A percentile compares a stretch with the other conserved stretches of the same genome.
These are phyloP conservation scores for Rhynchotus rufescens DNA, from an alignment of 2,797 vertebrate species.

Conservation along the genomic window DNA sequence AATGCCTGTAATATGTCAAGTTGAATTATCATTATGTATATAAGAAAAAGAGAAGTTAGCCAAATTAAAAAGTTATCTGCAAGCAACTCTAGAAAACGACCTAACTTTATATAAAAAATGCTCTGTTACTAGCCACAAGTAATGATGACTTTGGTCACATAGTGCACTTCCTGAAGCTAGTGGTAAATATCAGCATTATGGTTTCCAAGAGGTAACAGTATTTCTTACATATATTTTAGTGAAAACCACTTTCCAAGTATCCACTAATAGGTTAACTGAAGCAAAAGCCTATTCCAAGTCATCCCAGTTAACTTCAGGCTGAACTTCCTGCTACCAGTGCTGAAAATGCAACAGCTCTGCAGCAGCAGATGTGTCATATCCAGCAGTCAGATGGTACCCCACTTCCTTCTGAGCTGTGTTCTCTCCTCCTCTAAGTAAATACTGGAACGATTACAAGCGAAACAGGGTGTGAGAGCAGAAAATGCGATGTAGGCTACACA, in stretches of 20 bases:
- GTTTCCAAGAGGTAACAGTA: background rate
- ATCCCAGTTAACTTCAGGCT: slow-evolving; percentile 31
- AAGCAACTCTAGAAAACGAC: background rate
- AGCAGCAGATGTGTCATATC: slow-evolving; percentile 44
- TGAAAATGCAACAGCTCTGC: background rate
- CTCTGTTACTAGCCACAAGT: background rate
- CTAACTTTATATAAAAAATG: background rate
- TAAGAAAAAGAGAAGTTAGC: background rate
- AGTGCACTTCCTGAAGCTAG: background rate
- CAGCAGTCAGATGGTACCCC: slow-evolving; percentile 44
- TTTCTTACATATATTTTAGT: background rate
- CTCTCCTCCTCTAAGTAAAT: slow-evolving; percentile 45
- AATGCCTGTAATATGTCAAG: background rate
- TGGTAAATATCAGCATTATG: fast-evolving
- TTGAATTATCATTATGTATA: background rate
- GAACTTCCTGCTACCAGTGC: slow-evolving; percentile 23
- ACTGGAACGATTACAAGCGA: slow-evolving; percentile 6
- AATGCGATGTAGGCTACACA: background rate
- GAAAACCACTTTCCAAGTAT: background rate
- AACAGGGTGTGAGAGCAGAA: background rate
- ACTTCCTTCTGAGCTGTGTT: background rate
- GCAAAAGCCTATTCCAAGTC: slow-evolving; percentile 30
- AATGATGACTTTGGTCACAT: background rate
- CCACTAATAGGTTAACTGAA: slow-evolving; percentile 33
- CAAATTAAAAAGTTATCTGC: background rate